Conservation (phyloP, 2,797 vertebrate species). For the Pseudochromis fuscus region DNA sequence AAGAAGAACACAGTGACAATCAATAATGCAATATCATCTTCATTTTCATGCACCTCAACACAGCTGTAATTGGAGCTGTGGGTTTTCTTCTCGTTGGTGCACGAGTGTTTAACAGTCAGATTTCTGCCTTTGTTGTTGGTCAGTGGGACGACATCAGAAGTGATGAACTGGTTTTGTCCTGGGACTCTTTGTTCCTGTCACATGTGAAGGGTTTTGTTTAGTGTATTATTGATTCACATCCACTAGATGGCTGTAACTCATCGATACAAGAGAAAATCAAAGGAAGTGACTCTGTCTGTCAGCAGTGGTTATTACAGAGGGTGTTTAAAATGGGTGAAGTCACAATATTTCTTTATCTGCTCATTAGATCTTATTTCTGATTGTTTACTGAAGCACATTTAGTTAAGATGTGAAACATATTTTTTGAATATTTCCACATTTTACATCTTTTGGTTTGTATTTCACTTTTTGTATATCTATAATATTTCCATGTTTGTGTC, state of each 20-base stretch:
- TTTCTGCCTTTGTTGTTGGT: neutral
- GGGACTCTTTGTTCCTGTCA: neutral
- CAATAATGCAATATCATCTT: too few relatives aligned
- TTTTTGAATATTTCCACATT: too few relatives aligned
- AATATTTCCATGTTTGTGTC: neutral
- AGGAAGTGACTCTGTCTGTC: conserved; percentile 11
- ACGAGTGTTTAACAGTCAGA: too few relatives aligned
- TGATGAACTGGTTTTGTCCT: neutral
- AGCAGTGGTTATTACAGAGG: neutral
- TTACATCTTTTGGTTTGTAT: neutral
- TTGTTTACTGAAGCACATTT: neutral
- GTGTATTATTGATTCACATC: conserved; percentile 46
- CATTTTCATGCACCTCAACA: neutral
- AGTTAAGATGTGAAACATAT: too few relatives aligned
- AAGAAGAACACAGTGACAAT: too few relatives aligned
- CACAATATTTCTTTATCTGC: neutral
- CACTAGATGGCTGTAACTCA: conserved; percentile 75
- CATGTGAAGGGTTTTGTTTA: neutral
- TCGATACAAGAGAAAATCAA: conserved; percentile 4
- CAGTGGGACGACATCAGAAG: too few relatives aligned
- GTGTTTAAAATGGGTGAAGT: conserved; percentile 12
- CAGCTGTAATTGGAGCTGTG: conserved; percentile 1
- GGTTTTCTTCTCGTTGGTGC: too few relatives aligned
- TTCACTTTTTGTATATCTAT: neutral
- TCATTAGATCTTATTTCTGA: neutral